Base-by-base conservation (phyloP, 1,140 invertebrate species). In the Eumeta japonica region DNA sequence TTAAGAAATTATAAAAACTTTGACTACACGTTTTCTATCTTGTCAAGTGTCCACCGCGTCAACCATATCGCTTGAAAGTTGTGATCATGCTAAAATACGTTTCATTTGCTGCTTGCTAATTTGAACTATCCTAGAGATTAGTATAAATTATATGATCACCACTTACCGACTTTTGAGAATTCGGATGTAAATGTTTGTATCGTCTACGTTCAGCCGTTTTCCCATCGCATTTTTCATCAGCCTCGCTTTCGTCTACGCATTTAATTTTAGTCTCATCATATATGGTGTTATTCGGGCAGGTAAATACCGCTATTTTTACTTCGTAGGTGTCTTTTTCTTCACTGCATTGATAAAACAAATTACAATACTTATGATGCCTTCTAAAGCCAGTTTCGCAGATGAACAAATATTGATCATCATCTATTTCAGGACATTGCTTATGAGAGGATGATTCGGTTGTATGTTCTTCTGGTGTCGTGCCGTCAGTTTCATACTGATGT, bases 301-400 rank as follows among this genome's bases (percentile, higher is more conserved):
- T 81, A 31, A 91, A 79, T 2, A 84, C 77, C 1, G 87, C 75
- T 37, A 90, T 78, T 52, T 87, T 89, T 3, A 87, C 66, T 44
- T 90, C 83, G 52, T 83, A 81, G 19, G 66, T 81, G 13, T 82
- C 71, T 1, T 77, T 62, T 34, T 80, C 79, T 39, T 77, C 78
- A 10, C 82, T 85, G 57, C 89, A 92, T 60, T 92, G 88, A 52
- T 92, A 92, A 66, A 91, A 89, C 28, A 88, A 61, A 57, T 90
- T 87, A 53, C 90, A 92, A 51, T 88, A 84, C 58, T 89, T 86
- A 0, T 89, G 87, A 78, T 92, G 88, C 44, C 88, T 80, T 52
- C 79, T 80, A 67, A 91, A 91, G 19, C 87, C 88, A 19, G 87
- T 88, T 10, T 88, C 88, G 56, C 89, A 91, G 3, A 88, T 81